These are phyloP conservation scores for Labroides dimidiatus DNA, from an alignment of 2,797 vertebrate species.

Conservation along the genomic window DNA sequence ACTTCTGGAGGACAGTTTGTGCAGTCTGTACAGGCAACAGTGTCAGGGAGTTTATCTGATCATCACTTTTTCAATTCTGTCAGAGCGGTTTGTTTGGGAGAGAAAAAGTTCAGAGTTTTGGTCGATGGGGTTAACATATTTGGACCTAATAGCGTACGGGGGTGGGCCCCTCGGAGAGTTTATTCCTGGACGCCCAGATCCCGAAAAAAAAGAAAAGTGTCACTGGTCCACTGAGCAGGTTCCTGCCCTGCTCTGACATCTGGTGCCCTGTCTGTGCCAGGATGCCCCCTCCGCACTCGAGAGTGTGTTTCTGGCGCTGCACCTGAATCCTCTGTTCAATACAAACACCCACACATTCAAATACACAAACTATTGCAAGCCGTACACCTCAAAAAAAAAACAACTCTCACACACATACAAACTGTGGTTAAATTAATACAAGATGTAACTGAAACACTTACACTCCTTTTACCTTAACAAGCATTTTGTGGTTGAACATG, in stretches of 20 bases:
- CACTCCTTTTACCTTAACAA: not conserved
- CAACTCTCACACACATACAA: slow-evolving; percentile 21
- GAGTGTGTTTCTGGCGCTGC: slow-evolving; percentile 76
- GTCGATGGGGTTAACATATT: slow-evolving; percentile 45
- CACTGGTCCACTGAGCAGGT: slow-evolving; percentile 82
- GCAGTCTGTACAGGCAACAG: not conserved
- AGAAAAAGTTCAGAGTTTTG: slow-evolving; percentile 13
- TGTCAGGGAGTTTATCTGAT: not conserved
- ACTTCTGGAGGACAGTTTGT: not conserved
- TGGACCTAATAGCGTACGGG: slow-evolving; percentile 43
- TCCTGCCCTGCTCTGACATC: slow-evolving; percentile 84
- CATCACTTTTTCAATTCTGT: slow-evolving; percentile 2
- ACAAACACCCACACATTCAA: slow-evolving; percentile 52
- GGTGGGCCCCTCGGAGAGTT: slow-evolving; percentile 67
- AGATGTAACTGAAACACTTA: slow-evolving; percentile 28
- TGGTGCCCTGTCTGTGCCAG: slow-evolving; percentile 85
- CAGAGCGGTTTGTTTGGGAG: slow-evolving; percentile 23
- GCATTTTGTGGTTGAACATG: slow-evolving; percentile 19
- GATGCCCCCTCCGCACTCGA: slow-evolving; percentile 79
- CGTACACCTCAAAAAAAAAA: slow-evolving; percentile 20
- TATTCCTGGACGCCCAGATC: slow-evolving; percentile 76
- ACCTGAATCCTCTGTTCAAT: slow-evolving; percentile 73
- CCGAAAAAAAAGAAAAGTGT: slow-evolving; percentile 74
- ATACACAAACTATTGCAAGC: slow-evolving; percentile 20
- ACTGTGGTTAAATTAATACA: slow-evolving; percentile 17